Conservation (phyloP, 2,797 vertebrate genomes). For the Pyrocephalus nanus region DNA sequence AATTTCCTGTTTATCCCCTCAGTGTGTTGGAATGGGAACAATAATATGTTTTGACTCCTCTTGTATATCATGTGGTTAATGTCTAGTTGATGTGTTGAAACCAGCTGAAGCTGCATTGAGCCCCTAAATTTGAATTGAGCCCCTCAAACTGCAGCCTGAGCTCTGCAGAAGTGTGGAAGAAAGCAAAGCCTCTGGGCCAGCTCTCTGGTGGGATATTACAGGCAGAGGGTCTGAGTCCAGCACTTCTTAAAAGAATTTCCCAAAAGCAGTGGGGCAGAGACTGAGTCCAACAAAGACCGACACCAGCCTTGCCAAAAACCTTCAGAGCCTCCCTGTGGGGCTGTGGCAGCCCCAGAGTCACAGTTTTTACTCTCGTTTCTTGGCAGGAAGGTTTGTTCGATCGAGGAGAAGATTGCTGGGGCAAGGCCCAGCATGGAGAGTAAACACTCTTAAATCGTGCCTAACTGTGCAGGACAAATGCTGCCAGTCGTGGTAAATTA, state of each 20-base stretch:
- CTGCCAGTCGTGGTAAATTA: background rate
- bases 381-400: constrained; percentile 2
- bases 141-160: background rate
- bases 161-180: background rate
- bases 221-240: background rate
- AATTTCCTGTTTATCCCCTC: background rate
- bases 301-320: background rate
- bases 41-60: background rate
- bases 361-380: background rate
- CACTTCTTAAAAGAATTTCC: background rate
- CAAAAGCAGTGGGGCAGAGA: background rate
- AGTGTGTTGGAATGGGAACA: background rate
- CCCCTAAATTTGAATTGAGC: background rate
- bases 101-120: background rate
- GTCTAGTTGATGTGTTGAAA: background rate
- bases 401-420: constrained; percentile 11
- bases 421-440: background rate
- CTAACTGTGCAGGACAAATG: background rate
- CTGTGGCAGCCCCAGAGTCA: background rate
- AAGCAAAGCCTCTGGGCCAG: background rate
- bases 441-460: background rate
- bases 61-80: background rate
- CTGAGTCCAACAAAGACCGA: background rate
- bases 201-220: background rate
- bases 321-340: background rate